Evolutionary conservation across 2,888 invertebrate genomes (phyloP).

Genomic region (Dione juno): DNA sequence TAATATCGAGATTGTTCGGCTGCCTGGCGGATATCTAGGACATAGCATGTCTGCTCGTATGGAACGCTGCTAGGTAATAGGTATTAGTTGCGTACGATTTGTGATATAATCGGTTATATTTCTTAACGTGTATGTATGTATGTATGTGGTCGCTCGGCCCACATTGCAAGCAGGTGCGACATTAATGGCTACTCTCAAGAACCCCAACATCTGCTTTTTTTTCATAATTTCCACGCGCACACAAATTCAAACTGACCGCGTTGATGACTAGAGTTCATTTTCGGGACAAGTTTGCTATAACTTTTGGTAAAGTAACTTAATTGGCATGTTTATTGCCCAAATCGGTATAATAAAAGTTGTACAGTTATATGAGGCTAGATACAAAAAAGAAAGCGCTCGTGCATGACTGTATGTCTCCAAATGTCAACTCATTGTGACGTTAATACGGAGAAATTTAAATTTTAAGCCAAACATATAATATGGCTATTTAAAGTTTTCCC

Average conservation of each 20-base stretch:
- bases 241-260: constrained; percentile 69
- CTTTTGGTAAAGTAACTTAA: constrained; percentile 49
- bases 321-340: constrained; percentile 53
- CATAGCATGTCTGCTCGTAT: constrained; percentile 76
- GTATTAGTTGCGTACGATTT: constrained; percentile 70
- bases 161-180: constrained; percentile 68
- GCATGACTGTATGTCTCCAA: constrained; percentile 30
- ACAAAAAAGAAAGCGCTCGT: constrained; percentile 36
- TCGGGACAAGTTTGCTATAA: constrained; percentile 45
- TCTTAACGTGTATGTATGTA: constrained; percentile 44
- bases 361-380: constrained; percentile 37
- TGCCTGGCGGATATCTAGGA: constrained; percentile 76
- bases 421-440: constrained; percentile 29
- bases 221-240: constrained; percentile 66
- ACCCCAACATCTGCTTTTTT: constrained; percentile 77
- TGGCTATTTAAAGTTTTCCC: constrained; percentile 22
- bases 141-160: constrained; percentile 44
- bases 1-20: constrained; percentile 64
- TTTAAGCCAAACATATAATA: constrained; percentile 13
- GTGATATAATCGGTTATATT: constrained; percentile 71
- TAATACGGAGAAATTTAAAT: constrained; percentile 14
- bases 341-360: constrained; percentile 49
- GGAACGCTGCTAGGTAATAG: constrained; percentile 57
- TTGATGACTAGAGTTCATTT: constrained; percentile 63
- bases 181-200: constrained; percentile 69